Evolutionary conservation across 2,797 vertebrate species (phyloP), one percentile per base, ranked within the genome.

Genomic region (Gallirallus australis): DNA sequence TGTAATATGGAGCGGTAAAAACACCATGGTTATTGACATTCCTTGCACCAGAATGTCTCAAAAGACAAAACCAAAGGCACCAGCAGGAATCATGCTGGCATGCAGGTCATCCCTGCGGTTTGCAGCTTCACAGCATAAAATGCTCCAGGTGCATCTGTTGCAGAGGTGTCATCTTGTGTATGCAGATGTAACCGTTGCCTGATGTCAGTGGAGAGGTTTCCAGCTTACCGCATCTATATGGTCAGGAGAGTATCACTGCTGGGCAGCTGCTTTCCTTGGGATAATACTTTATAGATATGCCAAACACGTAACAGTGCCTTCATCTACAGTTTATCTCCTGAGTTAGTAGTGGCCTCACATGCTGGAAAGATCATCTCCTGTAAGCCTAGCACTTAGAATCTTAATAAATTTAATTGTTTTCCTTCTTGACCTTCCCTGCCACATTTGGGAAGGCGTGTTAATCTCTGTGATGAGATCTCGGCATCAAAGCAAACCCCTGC

Each of bases 31-130:
- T 19, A 5, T 16, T 45, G 35, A 39, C n/a, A 31, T n/a, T 47
- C 14, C 6, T 50, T 20, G 68, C 42, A 20, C 15, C 35, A 11
- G 47, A 5, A 4, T 2, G 23, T 16, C 14, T 18, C 20, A 20
- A 1, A 19, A 37, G 52, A 16, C 15, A 27, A 16, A 45, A 15
- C 31, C 4, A 4, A 50, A 68, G 30, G 31, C 47, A 7, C 9
- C 30, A 6, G 47, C 54, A 14, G 16, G 27, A 47, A 10, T 9
- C 6, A 0, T 3, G 9, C 15, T 19, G 5, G 33, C 23, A 12
- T 27, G 8, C 33, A 48, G 68, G 71, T 66, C 68, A 52, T 13
- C n/a, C 23, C 28, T 10, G 66, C 2, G 1, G 9, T n/a, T 87
- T 42, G 45, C 47, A n/a, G 25, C 40, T 60, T 56, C 12, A 18